These are phyloP conservation scores for Castor canadensis DNA, from an alignment of 2,113 vertebrate genomes.

Conservation along the genomic window DNA sequence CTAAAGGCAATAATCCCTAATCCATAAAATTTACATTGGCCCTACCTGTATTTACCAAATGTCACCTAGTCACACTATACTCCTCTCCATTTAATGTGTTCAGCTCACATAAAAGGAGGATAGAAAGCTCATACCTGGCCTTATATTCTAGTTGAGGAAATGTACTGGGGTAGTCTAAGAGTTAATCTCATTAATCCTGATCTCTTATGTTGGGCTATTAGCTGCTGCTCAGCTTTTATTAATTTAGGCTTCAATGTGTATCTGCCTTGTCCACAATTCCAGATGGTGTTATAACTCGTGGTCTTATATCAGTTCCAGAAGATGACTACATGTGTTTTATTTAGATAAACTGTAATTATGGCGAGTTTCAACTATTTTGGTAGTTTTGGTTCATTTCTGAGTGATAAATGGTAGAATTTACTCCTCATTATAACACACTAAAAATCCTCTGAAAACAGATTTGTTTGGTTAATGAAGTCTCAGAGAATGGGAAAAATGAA, in stretches of 20 bases:
- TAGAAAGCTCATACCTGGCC: slow-evolving; percentile 12
- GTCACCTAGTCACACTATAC: neutral
- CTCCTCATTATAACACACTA: slow-evolving; percentile 47
- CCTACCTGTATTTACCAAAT: slow-evolving; percentile 45
- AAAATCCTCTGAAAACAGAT: slow-evolving; percentile 63
- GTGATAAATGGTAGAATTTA: slow-evolving; percentile 52
- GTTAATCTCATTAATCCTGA: slow-evolving; percentile 67
- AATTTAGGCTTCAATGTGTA: slow-evolving; percentile 64
- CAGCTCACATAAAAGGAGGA: neutral
- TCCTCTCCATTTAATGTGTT: neutral
- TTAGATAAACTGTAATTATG: slow-evolving; percentile 73
- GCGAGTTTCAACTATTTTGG: slow-evolving; percentile 68
- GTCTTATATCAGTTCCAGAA: slow-evolving; percentile 59
- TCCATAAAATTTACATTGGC: slow-evolving; percentile 19
- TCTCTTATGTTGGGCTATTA: slow-evolving; percentile 55
- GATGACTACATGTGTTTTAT: slow-evolving; percentile 73
- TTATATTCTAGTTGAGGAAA: slow-evolving; percentile 39
- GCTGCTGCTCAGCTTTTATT: slow-evolving; percentile 67
- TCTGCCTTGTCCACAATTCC: slow-evolving; percentile 63
- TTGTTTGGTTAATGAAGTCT: slow-evolving; percentile 66
- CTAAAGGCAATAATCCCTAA: slow-evolving; percentile 16
- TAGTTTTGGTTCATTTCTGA: slow-evolving; percentile 64
- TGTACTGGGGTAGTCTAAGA: slow-evolving; percentile 22
- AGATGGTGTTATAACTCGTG: slow-evolving; percentile 57
- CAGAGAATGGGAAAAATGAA: neutral